Percentiles rank a stretch among this genome's conserved stretches.
These are phyloP conservation scores for Cylindroiulus punctatus DNA, from an alignment of 2,888 invertebrate species.

Conservation along the genomic window DNA sequence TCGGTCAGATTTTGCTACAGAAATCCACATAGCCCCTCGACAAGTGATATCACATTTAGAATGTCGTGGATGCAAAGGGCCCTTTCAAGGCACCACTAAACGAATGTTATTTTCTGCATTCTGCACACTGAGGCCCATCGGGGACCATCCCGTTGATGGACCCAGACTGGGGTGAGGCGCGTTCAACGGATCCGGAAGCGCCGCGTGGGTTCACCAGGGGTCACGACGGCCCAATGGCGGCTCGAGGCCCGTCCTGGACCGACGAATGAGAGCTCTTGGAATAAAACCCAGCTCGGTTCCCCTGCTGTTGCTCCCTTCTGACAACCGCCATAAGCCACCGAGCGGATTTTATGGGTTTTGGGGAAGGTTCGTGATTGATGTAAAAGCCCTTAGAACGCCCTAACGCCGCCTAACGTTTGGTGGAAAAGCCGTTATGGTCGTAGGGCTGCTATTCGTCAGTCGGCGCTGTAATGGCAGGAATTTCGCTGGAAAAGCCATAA, in stretches of 20 bases:
- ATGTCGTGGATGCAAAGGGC: too few species aligned
- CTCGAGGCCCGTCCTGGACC: not conserved
- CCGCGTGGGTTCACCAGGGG: not conserved
- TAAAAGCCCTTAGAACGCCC: constrained; percentile 16
- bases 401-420: constrained; percentile 40
- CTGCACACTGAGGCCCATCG: too few species aligned
- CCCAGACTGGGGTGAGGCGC: too few species aligned
- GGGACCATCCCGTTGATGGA: too few species aligned
- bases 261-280: not conserved
- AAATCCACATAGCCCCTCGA: too few species aligned
- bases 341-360: not conserved
- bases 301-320: not conserved
- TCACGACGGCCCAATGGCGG: not conserved
- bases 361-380: not conserved
- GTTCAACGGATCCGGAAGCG: not conserved
- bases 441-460: not conserved
- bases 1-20: too few species aligned
- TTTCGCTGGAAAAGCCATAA: constrained; percentile 12
- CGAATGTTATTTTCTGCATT: too few species aligned
- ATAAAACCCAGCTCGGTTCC: not conserved
- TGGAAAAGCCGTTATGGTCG: constrained; percentile 23
- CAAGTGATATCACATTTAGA: too few species aligned
- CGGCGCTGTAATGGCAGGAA: not conserved
- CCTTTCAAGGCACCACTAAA: too few species aligned
- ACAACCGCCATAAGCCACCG: constrained; percentile 12